phyloP scores from a whole-genome alignment of 1,140 invertebrate species.

The Aphidius ervi region DNA sequence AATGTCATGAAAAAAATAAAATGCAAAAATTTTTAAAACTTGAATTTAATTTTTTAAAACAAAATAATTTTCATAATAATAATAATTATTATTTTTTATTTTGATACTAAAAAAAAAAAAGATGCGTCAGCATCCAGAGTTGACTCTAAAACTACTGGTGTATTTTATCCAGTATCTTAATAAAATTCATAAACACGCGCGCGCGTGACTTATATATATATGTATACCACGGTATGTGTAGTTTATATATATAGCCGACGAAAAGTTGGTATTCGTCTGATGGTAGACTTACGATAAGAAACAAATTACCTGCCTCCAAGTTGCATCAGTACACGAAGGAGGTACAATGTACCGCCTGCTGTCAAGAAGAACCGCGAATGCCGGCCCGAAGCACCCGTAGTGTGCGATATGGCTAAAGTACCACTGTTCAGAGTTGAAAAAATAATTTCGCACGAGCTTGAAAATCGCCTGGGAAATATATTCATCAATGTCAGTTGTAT shows the following conservation, averaged over 20 bases:
- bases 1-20: not conserved
- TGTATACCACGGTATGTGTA: slow-evolving; percentile 9
- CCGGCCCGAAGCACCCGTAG: not conserved
- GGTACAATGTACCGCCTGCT: not conserved
- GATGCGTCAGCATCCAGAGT: slow-evolving; percentile 20
- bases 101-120: not conserved
- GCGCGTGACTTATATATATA: slow-evolving; percentile 8
- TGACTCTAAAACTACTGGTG: not conserved
- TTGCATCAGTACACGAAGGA: not conserved
- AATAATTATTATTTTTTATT: not conserved
- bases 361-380: not conserved
- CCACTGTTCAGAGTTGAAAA: not conserved
- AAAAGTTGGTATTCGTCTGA: slow-evolving; percentile 36
- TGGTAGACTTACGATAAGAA: slow-evolving; percentile 41
- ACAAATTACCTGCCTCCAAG: slow-evolving; percentile 36
- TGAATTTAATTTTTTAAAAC: too few species aligned
- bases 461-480: not conserved
- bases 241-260: slow-evolving; percentile 22
- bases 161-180: slow-evolving; percentile 41
- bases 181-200: slow-evolving; percentile 45
- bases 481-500: slow-evolving; percentile 6
- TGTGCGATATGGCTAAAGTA: not conserved
- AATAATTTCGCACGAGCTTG: not conserved
- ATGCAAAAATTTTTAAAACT: too few species aligned
- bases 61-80: too few species aligned